Evolutionary conservation across 1,140 invertebrate species (phyloP).

Genomic region (Hesperophylax magnus): DNA sequence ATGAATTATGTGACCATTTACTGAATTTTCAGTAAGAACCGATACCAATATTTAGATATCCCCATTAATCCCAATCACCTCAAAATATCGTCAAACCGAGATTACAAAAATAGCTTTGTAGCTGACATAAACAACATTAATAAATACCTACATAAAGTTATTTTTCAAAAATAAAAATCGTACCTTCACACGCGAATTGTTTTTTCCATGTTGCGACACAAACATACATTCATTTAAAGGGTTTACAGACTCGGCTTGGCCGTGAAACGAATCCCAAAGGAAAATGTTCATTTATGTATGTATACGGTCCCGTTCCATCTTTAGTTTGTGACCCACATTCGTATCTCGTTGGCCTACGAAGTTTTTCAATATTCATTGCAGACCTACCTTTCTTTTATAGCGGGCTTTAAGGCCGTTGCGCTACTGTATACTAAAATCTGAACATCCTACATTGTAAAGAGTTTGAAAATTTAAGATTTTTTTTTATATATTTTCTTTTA

Average conservation of each 20-base stretch:
- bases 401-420: background rate
- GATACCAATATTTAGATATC: too few species aligned
- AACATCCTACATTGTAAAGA: background rate
- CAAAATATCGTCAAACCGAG: too few species aligned
- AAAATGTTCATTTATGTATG: slow-evolving; percentile 25
- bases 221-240: too few species aligned
- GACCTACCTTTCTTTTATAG: slow-evolving; percentile 2
- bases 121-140: too few species aligned
- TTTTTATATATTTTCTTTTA: background rate
- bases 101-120: too few species aligned
- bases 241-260: background rate
- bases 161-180: too few species aligned
- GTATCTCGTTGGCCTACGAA: background rate
- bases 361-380: slow-evolving; percentile 37
- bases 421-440: slow-evolving; percentile 9
- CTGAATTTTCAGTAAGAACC: too few species aligned
- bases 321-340: slow-evolving; percentile 32
- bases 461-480: background rate
- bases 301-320: slow-evolving; percentile 12
- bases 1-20: too few species aligned
- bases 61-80: too few species aligned
- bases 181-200: too few species aligned
- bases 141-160: too few species aligned
- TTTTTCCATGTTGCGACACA: too few species aligned
- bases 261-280: slow-evolving; percentile 11